Percentiles rank a stretch among this genome's conserved stretches.
Conservation (phyloP, 2,888 invertebrate genomes). For the Tenthredo mesomela region DNA sequence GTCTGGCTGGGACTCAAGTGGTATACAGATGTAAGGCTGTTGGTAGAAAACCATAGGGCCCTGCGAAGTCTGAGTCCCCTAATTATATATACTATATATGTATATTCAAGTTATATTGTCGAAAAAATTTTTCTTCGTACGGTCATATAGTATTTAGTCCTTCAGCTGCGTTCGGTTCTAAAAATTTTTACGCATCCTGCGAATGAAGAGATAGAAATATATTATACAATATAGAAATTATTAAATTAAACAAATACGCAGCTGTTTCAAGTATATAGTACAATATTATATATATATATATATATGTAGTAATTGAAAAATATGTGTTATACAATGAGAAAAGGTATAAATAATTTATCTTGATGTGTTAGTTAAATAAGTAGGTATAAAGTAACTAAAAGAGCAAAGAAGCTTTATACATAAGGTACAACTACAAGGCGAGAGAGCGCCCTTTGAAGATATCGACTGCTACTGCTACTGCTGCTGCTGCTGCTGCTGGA, state of each 20-base stretch:
- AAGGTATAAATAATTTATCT: not conserved
- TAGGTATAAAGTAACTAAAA: not conserved
- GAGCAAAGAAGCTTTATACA: not conserved
- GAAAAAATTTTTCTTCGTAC: not conserved
- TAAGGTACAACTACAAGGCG: not conserved
- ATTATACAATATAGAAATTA: not conserved
- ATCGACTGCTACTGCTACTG: slow-evolving; percentile 19
- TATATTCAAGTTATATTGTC: not conserved
- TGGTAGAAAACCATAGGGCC: not conserved
- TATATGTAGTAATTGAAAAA: not conserved
- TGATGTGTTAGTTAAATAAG: not conserved
- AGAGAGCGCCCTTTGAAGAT: slow-evolving; percentile 10
- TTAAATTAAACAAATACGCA: not conserved
- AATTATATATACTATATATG: too few species aligned
- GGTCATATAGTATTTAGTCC: not conserved
- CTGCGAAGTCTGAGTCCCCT: not conserved
- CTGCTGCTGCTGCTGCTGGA: slow-evolving; percentile 3
- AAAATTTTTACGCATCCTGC: not conserved
- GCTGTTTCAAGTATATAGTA: not conserved
- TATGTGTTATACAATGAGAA: not conserved
- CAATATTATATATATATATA: too few species aligned
- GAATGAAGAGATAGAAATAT: not conserved
- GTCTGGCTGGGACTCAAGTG: slow-evolving; percentile 25
- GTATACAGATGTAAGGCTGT: not conserved
- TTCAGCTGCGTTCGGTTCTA: not conserved